Base-by-base conservation (phyloP, 2,888 invertebrate species). In the Hybos culiciformis region DNA sequence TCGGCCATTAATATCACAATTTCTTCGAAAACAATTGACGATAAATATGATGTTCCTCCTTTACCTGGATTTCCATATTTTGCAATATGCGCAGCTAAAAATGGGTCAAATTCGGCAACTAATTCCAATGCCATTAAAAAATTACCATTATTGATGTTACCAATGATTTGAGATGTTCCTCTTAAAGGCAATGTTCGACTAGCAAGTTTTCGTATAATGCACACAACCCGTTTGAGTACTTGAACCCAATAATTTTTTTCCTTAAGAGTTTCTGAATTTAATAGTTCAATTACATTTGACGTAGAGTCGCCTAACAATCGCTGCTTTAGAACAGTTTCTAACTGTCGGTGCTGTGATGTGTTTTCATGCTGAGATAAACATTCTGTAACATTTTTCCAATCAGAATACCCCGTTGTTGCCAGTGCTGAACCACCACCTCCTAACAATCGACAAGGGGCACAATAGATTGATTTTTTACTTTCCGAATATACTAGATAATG, bases 61-160 rank as follows among this genome's bases (percentile, higher is more conserved):
- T 33, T 33, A 17, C 33, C 33, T 33, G 33, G 33, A 33, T 33
- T 33, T 33, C 33, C 33, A 33, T 33, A 33, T 33, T 33, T 33
- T 33, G 8, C 33, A 33, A 33, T 33, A 33, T 33, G 33, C 33
- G 33, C 33, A 33, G 33, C 33, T 33, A 33, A 33, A 33, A 33
- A 33, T 6, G 33, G 33, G 33, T 33, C 33, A 33, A 33, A 18
- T 33, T 33, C 33, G 33, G 33, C 33, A 33, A 33, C 33, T 33
- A 33, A 33, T 33, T 33, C 33, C 18, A 33, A 17, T 9, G 33
- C 33, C 19, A 33, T 33, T 33, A 33, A 33, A 33, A 33, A 33
- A 33, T 33, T 33, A 12, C 33, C 33, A 33, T 33, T 33, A 33
- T 33, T 33, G 33, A 19, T 18, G 8, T 18, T 33, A 18, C 33